phyloP scores from a whole-genome alignment of 2,888 invertebrate species.

The Lithosia quadra region DNA sequence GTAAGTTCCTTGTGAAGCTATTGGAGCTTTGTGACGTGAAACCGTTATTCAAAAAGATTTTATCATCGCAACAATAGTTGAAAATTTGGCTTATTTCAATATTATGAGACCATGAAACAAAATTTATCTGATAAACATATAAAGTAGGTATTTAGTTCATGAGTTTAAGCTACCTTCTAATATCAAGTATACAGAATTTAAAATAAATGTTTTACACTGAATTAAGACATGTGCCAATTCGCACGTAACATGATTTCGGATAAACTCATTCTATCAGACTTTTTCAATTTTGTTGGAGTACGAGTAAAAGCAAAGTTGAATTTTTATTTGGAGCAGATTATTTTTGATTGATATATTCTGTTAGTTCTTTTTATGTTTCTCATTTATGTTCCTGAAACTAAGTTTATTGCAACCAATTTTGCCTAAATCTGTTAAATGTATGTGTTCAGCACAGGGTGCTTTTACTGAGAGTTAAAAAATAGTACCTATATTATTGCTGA shows the following conservation, averaged over 20 bases:
- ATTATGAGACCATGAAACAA: background rate
- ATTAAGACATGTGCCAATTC: background rate
- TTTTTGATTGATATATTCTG: background rate
- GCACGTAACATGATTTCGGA: background rate
- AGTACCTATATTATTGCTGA: no score
- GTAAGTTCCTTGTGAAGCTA: no score
- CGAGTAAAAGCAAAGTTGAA: conserved; percentile 8
- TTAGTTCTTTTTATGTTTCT: background rate
- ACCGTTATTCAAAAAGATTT: background rate
- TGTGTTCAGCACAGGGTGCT: no score
- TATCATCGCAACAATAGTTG: background rate
- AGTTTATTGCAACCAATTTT: background rate
- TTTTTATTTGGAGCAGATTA: conserved; percentile 11
- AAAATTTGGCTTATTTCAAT: background rate
- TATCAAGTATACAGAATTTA: background rate
- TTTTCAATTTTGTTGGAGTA: conserved; percentile 1
- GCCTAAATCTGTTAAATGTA: no score
- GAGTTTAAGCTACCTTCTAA: background rate
- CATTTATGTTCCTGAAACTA: background rate
- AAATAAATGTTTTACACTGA: conserved; percentile 4
- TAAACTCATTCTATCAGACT: background rate
- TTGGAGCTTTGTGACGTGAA: background rate
- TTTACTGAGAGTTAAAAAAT: no score
- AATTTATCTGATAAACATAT: background rate
- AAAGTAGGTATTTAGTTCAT: no score